These are phyloP conservation scores for Nomada flava DNA, from an alignment of 2,888 invertebrate genomes.

Conservation along the genomic window DNA sequence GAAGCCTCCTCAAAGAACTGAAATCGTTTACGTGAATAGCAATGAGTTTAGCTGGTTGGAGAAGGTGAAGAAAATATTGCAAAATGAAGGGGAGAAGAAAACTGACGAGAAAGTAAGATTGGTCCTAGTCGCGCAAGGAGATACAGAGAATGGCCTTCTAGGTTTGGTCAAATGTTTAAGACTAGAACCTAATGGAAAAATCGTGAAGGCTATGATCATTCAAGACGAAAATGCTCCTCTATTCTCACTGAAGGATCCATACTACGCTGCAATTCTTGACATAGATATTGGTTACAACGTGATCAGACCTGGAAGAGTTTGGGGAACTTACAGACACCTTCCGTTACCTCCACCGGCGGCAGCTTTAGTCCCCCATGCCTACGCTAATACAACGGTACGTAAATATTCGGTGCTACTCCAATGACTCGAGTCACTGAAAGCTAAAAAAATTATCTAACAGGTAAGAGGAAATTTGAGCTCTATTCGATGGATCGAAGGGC, in stretches of 20 bases:
- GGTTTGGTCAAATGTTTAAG: slow-evolving; percentile 96
- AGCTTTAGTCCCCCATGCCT: slow-evolving; percentile 88
- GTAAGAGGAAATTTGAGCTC: slow-evolving; percentile 95
- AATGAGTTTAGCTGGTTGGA: slow-evolving; percentile 82
- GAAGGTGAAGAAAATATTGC: slow-evolving; percentile 77
- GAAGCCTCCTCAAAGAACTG: slow-evolving; percentile 72
- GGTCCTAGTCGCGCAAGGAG: slow-evolving; percentile 89
- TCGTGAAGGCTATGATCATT: slow-evolving; percentile 88
- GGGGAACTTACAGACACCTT: slow-evolving; percentile 95
- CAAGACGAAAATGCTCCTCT: slow-evolving; percentile 86
- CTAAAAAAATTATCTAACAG: slow-evolving; percentile 5
- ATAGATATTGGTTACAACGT: slow-evolving; percentile 93
- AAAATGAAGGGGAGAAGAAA: slow-evolving; percentile 83
- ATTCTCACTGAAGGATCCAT: slow-evolving; percentile 87
- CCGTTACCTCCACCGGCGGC: slow-evolving; percentile 86
- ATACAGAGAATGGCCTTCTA: slow-evolving; percentile 89
- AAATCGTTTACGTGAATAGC: slow-evolving; percentile 74
- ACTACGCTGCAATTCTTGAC: slow-evolving; percentile 88
- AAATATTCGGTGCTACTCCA: neutral
- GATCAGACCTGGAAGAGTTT: slow-evolving; percentile 84
- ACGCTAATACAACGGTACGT: slow-evolving; percentile 87
- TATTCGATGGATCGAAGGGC: slow-evolving; percentile 93
- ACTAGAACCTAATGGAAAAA: slow-evolving; percentile 89
- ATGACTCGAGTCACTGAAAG: neutral
- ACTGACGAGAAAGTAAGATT: slow-evolving; percentile 85